phyloP scores from a whole-genome alignment of 37 sponge, comb jelly and placozoan species.

The Aplysina aerophoba region DNA sequence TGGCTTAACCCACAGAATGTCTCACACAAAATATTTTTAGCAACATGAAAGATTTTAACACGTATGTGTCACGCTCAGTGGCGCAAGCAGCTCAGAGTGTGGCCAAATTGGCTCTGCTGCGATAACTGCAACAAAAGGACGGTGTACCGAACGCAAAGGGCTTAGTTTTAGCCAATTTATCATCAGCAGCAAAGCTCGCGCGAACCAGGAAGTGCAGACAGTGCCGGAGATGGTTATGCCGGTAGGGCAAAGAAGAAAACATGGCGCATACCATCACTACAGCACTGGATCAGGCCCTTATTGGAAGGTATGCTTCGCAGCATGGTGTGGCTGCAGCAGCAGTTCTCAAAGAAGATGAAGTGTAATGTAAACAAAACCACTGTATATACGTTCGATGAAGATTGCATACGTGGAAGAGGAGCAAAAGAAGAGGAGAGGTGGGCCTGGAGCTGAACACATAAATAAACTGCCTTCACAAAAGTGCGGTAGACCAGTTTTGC shows the following conservation, averaged over 20 bases:
- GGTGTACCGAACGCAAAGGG: slow-evolving; percentile 3
- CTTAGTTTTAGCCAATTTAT: not conserved
- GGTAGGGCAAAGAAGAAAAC: not conserved
- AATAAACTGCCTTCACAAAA: not conserved
- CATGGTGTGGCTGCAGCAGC: slow-evolving; percentile 44
- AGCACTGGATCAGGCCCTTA: not conserved
- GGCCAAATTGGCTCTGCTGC: slow-evolving; percentile 30
- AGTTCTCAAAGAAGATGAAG: slow-evolving; percentile 27
- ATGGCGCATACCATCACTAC: slow-evolving; percentile 17
- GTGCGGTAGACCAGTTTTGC: slow-evolving; percentile 42
- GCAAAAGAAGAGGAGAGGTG: slow-evolving; percentile 10
- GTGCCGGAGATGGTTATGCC: no score
- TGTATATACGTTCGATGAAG: slow-evolving; percentile 14
- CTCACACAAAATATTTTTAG: no score
- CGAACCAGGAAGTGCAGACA: slow-evolving; percentile 13
- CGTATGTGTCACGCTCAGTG: no score
- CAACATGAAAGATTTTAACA: no score
- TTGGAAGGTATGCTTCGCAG: slow-evolving; percentile 23
- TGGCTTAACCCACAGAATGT: no score
- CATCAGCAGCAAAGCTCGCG: not conserved
- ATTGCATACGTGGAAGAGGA: slow-evolving; percentile 15
- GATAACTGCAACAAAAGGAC: slow-evolving; percentile 16
- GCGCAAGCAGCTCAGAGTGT: no score
- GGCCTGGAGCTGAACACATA: not conserved
- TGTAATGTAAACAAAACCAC: not conserved